Evolutionary conservation across 2,797 vertebrate genomes (phyloP).

Genomic region (Trachurus trachurus): DNA sequence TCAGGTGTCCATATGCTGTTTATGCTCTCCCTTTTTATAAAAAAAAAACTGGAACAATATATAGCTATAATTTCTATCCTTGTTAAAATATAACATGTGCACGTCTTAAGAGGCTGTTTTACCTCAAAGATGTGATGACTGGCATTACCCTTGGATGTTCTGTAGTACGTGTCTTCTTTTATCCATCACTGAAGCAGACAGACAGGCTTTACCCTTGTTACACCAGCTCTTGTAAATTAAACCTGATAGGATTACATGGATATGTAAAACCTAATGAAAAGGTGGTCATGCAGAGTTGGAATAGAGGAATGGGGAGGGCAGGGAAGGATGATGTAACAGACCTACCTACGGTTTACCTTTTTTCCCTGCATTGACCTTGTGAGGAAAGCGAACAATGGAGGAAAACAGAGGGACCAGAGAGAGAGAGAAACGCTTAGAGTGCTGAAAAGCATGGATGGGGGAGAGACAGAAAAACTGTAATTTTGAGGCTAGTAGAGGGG

Average conservation of each 20-base stretch:
- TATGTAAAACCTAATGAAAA: slow-evolving; percentile 21
- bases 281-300: slow-evolving; percentile 15
- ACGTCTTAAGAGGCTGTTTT: background rate
- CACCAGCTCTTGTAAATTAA: background rate
- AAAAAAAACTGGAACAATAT: background rate
- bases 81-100: background rate
- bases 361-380: slow-evolving; percentile 70
- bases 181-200: background rate
- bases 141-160: background rate
- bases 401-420: background rate
- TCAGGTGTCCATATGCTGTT: background rate
- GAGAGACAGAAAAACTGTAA: background rate
- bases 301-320: slow-evolving; percentile 12
- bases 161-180: background rate
- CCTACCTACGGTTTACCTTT: slow-evolving; percentile 36
- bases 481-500: slow-evolving; percentile 12
- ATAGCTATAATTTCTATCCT: background rate
- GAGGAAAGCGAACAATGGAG: slow-evolving; percentile 27
- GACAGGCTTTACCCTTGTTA: background rate
- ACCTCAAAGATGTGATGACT: background rate
- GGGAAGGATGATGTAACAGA: slow-evolving; percentile 41
- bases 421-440: background rate
- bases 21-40: background rate
- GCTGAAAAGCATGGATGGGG: background rate
- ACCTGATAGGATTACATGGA: background rate